Conservation (phyloP, 1,140 invertebrate genomes). For the Anastatus disparis region DNA sequence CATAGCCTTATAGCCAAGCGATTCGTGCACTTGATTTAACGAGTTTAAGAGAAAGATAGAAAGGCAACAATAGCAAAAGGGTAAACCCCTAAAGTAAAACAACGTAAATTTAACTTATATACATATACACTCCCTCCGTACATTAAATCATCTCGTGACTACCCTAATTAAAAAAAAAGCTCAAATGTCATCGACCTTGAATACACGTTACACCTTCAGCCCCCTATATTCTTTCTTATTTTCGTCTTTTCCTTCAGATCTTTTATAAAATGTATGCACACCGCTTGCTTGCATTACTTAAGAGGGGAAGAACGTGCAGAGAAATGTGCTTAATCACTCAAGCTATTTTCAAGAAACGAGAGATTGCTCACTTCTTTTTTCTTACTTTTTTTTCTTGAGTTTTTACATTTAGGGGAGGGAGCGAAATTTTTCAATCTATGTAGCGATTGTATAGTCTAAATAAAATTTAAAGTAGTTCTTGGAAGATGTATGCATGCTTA, state of each 20-base stretch:
- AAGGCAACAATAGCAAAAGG: too few relatives aligned
- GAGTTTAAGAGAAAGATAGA: background rate
- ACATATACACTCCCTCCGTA: background rate
- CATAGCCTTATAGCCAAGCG: background rate
- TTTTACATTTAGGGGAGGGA: too few relatives aligned
- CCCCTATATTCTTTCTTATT: background rate
- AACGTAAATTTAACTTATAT: too few relatives aligned
- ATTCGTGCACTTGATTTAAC: conserved; percentile 9
- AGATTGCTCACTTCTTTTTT: background rate
- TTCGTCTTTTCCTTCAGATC: background rate
- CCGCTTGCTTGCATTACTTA: background rate
- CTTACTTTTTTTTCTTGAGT: too few relatives aligned
- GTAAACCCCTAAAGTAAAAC: background rate
- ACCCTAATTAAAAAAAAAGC: conserved; percentile 1
- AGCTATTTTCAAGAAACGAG: background rate
- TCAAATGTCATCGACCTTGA: conserved; percentile 21
- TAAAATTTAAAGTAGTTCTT: too few relatives aligned
- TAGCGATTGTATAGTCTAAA: too few relatives aligned
- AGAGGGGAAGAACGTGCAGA: background rate
- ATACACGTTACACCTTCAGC: background rate
- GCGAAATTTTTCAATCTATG: too few relatives aligned
- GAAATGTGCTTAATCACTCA: conserved; percentile 5
- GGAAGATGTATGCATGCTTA: too few relatives aligned
- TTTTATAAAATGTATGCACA: background rate
- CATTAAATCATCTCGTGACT: background rate